These are phyloP conservation scores for Chloebia gouldiae DNA, from an alignment of 2,113 vertebrate species.

Conservation along the genomic window DNA sequence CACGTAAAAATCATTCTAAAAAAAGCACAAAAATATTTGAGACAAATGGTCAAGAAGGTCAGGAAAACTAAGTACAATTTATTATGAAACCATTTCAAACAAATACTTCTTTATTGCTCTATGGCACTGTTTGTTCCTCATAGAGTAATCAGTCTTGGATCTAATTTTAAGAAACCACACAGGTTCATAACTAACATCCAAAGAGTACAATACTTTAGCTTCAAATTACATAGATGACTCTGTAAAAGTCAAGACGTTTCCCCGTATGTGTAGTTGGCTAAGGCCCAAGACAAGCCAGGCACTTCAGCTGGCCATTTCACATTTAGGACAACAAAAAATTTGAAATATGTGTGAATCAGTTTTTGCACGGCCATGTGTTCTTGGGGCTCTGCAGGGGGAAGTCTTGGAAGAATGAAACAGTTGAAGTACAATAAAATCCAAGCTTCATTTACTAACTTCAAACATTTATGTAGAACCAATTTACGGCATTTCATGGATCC, in stretches of 20 bases:
- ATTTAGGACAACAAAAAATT: background rate
- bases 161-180: background rate
- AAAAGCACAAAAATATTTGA: background rate
- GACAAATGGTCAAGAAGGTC: background rate
- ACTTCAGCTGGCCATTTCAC: background rate
- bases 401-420: background rate
- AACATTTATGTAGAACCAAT: accelerated
- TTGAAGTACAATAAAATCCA: background rate
- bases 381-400: background rate
- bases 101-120: background rate
- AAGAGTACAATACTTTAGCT: background rate
- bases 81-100: background rate
- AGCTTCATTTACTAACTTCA: background rate
- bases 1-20: background rate
- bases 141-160: background rate
- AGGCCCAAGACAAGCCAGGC: background rate
- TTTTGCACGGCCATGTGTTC: background rate
- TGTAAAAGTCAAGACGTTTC: background rate
- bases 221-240: background rate
- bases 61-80: background rate
- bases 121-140: background rate
- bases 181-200: background rate
- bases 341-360: background rate
- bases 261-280: background rate
- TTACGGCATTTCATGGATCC: background rate